Evolutionary conservation across 2,888 invertebrate genomes (phyloP).

Genomic region (Deladenus siricidicola): DNA sequence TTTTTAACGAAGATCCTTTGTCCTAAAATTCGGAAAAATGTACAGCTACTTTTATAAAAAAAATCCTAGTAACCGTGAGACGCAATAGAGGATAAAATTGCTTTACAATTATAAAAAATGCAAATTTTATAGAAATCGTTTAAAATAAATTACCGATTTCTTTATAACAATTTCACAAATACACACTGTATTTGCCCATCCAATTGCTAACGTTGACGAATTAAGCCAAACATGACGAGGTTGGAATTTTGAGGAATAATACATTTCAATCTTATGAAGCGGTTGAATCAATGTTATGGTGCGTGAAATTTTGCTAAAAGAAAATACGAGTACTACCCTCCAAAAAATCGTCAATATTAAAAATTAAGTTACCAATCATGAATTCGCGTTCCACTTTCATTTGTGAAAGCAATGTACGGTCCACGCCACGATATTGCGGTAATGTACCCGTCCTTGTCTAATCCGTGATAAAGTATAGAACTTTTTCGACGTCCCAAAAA

Average conservation of each 20-base stretch:
- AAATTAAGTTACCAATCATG: conserved; percentile 35
- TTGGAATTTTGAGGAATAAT: conserved; percentile 37
- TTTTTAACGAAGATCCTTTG: not conserved
- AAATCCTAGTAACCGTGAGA: no score
- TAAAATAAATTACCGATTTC: not conserved
- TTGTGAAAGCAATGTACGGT: conserved; percentile 49
- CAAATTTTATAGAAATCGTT: no score
- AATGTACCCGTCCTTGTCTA: conserved; percentile 50
- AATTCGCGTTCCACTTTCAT: conserved; percentile 51
- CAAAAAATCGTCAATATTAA: no score
- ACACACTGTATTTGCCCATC: conserved; percentile 50
- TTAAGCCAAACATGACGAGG: conserved; percentile 45
- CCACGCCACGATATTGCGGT: conserved; percentile 39
- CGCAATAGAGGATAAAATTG: no score
- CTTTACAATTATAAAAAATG: no score
- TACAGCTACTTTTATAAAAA: no score
- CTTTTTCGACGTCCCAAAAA: conserved; percentile 29
- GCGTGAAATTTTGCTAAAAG: conserved; percentile 12
- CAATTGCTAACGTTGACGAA: conserved; percentile 38
- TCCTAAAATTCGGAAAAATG: not conserved
- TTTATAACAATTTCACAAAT: conserved; percentile 26
- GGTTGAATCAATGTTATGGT: conserved; percentile 41
- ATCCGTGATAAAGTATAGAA: conserved; percentile 36
- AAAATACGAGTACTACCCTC: not conserved
- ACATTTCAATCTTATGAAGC: conserved; percentile 34